A percentile compares a stretch with the other conserved stretches of the same genome.
phyloP scores from a whole-genome alignment of 2,113 vertebrate genomes.

The Aviceda subcristata region DNA sequence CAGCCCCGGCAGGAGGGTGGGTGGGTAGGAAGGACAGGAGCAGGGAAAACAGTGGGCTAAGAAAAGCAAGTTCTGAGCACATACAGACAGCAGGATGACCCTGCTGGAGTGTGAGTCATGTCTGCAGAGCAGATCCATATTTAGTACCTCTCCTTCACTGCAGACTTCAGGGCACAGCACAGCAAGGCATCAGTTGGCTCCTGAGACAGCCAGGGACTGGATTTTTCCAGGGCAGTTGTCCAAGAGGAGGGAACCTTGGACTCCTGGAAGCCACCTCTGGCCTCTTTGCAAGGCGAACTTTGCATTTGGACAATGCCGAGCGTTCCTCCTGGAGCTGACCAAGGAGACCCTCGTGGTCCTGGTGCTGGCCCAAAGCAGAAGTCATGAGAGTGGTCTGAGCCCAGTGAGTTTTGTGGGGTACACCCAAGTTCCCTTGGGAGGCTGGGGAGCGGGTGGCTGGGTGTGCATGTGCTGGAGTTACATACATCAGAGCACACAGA shows the following conservation, averaged over 20 bases:
- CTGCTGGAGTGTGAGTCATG: neutral
- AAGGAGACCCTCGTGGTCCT: neutral
- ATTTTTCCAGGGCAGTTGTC: neutral
- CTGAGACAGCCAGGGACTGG: neutral
- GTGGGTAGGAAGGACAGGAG: neutral
- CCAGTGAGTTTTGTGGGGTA: neutral
- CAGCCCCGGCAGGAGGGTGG: neutral
- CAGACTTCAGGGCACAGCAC: neutral
- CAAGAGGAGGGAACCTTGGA: neutral
- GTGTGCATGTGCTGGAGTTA: accelerated
- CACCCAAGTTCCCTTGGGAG: neutral
- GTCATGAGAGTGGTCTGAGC: neutral
- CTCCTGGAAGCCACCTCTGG: neutral
- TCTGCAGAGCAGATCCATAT: neutral
- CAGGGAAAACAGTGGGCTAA: neutral
- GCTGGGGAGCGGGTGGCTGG: accelerated
- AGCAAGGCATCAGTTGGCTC: neutral
- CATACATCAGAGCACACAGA: neutral
- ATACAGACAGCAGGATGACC: neutral
- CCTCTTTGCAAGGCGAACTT: neutral
- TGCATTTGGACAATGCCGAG: neutral
- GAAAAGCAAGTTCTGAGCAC: neutral
- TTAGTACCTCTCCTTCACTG: neutral
- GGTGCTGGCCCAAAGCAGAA: neutral
- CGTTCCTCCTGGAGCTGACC: neutral